These are phyloP conservation scores for Lithophane semibrunnea DNA, from an alignment of 2,888 invertebrate genomes.

Conservation along the genomic window DNA sequence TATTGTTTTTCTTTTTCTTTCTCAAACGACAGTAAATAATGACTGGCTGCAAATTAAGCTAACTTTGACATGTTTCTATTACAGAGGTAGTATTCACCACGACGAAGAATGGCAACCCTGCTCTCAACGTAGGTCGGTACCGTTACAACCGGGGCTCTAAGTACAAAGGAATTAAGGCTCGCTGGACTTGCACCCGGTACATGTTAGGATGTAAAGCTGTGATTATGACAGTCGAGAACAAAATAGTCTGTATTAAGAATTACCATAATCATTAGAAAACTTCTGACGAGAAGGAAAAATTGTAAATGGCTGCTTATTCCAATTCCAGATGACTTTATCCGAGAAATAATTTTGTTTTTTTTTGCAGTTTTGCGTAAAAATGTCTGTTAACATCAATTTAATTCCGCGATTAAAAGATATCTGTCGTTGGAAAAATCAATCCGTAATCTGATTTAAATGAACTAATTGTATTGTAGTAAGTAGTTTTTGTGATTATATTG, in stretches of 20 bases:
- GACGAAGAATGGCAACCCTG: slow-evolving; percentile 43
- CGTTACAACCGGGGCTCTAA: slow-evolving; percentile 26
- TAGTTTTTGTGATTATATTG: neutral
- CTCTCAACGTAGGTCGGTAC: slow-evolving; percentile 23
- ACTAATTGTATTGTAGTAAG: neutral
- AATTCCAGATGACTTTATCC: neutral
- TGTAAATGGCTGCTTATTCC: neutral
- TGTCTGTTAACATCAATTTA: too few species aligned
- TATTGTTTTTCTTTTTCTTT: neutral
- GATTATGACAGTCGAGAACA: slow-evolving; percentile 17
- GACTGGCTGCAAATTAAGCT: neutral
- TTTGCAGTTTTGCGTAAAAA: neutral
- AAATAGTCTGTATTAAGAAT: slow-evolving; percentile 11
- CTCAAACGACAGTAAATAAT: neutral
- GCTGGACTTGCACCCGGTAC: slow-evolving; percentile 36
- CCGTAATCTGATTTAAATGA: neutral
- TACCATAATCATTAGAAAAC: slow-evolving; percentile 33
- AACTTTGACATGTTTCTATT: neutral
- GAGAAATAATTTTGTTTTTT: neutral
- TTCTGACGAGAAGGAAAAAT: neutral
- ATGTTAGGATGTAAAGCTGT: slow-evolving; percentile 22
- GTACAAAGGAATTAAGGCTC: slow-evolving; percentile 27
- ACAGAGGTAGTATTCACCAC: slow-evolving; percentile 24
- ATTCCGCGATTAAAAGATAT: neutral
- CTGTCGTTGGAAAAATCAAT: neutral